Conservation (phyloP, 2,797 vertebrate genomes). For the Peromyscus eremicus region DNA sequence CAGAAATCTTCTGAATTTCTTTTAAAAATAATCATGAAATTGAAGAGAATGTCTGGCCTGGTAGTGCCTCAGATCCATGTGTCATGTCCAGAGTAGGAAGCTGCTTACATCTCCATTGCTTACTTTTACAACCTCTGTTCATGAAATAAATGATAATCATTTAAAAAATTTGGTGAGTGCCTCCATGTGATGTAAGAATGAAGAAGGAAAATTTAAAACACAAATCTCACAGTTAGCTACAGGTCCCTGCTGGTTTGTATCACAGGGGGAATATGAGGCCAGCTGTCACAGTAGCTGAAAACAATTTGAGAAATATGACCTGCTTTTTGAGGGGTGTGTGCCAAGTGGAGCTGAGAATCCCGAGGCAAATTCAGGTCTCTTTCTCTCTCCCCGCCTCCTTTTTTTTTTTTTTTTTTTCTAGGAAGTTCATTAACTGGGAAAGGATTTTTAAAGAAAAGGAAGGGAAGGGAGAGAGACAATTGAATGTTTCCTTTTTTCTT, state of each 20-base stretch:
- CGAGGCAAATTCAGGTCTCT: neutral
- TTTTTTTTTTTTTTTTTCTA: neutral
- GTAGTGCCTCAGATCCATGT: neutral
- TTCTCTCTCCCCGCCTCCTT: neutral
- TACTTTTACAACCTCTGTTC: neutral
- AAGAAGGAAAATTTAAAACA: neutral
- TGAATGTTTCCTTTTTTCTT: neutral
- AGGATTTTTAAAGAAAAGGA: neutral
- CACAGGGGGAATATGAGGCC: neutral
- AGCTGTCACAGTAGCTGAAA: neutral
- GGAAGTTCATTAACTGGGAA: constrained; percentile 50
- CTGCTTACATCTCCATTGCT: fast-evolving
- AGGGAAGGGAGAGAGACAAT: neutral
- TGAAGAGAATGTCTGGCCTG: neutral
- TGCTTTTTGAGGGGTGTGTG: neutral
- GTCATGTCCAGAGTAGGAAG: neutral
- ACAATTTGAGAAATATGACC: neutral
- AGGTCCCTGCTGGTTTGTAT: neutral
- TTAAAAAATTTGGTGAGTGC: neutral
- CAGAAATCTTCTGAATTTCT: neutral
- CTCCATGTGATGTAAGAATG: neutral
- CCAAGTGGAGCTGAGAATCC: neutral
- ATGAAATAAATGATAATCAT: neutral
- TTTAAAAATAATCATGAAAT: neutral
- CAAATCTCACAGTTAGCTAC: neutral